phyloP scores from a whole-genome alignment of 1,140 invertebrate genomes.

The Drosophila nikananu region DNA sequence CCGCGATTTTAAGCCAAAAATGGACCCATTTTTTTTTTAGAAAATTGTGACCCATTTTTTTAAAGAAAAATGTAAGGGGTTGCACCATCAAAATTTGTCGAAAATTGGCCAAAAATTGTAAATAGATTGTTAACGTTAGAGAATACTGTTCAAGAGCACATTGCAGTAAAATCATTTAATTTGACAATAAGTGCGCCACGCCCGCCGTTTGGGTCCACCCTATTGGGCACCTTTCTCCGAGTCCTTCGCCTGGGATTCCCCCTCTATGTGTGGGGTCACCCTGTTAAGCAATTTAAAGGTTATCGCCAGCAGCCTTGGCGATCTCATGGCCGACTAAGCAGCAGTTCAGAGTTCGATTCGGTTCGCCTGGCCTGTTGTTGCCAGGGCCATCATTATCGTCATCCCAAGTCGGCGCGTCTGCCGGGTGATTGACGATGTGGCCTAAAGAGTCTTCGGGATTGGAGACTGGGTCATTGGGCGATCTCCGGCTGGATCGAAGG shows the following conservation, averaged over 20 bases:
- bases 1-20: too few species aligned
- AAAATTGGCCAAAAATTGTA: too few species aligned
- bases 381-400: conserved; percentile 54
- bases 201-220: not conserved
- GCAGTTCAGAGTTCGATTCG: conserved; percentile 51
- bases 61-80: too few species aligned
- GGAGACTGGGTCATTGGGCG: not conserved
- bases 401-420: conserved; percentile 32
- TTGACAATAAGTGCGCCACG: too few species aligned
- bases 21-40: too few species aligned
- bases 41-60: too few species aligned
- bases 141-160: not conserved
- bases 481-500: conserved; percentile 11
- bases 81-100: too few species aligned
- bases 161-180: not conserved
- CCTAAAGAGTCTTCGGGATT: conserved; percentile 1
- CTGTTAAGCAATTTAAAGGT: conserved; percentile 73
- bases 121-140: too few species aligned
- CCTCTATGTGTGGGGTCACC: conserved; percentile 20
- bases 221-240: not conserved
- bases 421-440: conserved; percentile 72
- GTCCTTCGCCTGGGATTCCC: not conserved
- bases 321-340: conserved; percentile 77
- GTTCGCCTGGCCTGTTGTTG: conserved; percentile 7
- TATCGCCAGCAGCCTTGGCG: conserved; percentile 75